phyloP scores from a whole-genome alignment of 1,140 invertebrate species.

The Limonius californicus region DNA sequence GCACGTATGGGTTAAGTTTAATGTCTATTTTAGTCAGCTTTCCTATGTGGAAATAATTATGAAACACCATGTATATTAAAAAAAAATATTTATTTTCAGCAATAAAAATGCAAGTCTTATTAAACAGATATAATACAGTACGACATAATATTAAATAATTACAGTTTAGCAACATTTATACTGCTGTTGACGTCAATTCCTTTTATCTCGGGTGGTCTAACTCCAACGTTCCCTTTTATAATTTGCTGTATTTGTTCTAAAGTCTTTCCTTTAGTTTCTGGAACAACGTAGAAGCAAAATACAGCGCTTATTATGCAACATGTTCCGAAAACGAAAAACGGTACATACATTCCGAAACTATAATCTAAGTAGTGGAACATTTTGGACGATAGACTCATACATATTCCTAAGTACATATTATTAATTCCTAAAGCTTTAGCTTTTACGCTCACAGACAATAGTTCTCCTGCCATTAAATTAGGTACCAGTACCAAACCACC shows the following conservation, averaged over 20 bases:
- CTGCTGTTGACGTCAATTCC: no score
- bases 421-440: conserved; percentile 64
- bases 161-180: no score
- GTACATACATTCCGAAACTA: conserved; percentile 59
- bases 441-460: conserved; percentile 68
- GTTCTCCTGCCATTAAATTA: conserved; percentile 66
- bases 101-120: no score
- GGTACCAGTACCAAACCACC: conserved; percentile 69
- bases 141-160: no score
- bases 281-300: background rate
- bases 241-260: conserved; percentile 21
- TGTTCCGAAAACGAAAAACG: conserved; percentile 69
- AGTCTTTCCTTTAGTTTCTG: conserved; percentile 21
- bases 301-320: conserved; percentile 55
- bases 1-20: no score
- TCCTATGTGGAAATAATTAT: no score
- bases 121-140: no score
- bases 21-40: no score
- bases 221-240: no score
- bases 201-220: no score
- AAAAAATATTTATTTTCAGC: no score
- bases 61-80: no score
- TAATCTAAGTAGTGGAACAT: conserved; percentile 63
- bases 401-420: conserved; percentile 65
- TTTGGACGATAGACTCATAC: conserved; percentile 67